Evolutionary conservation across 2,797 vertebrate species (phyloP).

Genomic region (Coregonus suidteri): DNA sequence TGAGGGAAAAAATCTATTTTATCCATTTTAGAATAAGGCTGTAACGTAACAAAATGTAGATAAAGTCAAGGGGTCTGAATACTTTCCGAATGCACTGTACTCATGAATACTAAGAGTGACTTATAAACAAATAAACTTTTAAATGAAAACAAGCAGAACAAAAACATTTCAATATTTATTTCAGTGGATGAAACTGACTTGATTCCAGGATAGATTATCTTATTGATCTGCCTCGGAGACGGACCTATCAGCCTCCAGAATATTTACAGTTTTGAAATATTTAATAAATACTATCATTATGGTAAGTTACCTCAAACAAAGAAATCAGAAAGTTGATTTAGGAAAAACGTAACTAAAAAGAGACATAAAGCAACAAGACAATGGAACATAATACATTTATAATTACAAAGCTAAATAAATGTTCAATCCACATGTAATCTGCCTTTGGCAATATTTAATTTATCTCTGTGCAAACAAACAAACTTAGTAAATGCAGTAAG

Average conservation of each 20-base stretch:
- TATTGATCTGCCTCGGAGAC: conserved; percentile 9
- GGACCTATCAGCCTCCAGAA: conserved; percentile 17
- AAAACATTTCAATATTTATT: conserved; percentile 65
- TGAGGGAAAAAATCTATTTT: no score
- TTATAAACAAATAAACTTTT: conserved; percentile 32
- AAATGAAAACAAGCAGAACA: conserved; percentile 53
- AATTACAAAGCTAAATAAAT: conserved; percentile 15
- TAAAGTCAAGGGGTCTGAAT: no score
- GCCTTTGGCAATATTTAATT: neutral
- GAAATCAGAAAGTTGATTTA: conserved; percentile 42
- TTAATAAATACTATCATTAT: conserved; percentile 52
- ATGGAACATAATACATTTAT: conserved; percentile 31
- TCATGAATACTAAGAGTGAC: neutral
- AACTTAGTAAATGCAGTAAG: neutral
- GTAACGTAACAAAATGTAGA: no score
- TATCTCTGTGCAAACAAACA: neutral
- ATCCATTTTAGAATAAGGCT: no score
- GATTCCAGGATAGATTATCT: conserved; percentile 41
- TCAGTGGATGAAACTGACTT: conserved; percentile 67
- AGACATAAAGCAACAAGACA: conserved; percentile 28
- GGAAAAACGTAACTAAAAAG: conserved; percentile 2
- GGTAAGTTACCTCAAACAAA: conserved; percentile 9
- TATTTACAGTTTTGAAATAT: conserved; percentile 35
- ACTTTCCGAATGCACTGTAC: no score
- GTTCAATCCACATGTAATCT: conserved; percentile 9